phyloP scores from a whole-genome alignment of 2,113 vertebrate species.

The Otolemur garnettii region DNA sequence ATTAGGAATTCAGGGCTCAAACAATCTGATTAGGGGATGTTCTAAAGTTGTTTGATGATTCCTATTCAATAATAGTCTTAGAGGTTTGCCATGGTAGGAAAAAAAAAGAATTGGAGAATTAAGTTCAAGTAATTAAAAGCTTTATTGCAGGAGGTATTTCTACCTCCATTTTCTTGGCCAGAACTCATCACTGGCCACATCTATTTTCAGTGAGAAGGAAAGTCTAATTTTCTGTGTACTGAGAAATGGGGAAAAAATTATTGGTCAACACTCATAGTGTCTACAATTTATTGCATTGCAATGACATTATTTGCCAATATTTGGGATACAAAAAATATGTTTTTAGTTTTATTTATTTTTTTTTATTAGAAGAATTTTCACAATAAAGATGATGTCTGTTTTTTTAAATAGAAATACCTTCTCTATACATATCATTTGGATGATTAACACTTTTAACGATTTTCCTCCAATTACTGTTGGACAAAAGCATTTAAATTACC shows the following conservation, averaged over 20 bases:
- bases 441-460: constrained; percentile 51
- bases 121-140: neutral
- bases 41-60: neutral
- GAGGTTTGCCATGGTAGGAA: neutral
- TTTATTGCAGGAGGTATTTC: neutral
- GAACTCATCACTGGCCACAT: neutral
- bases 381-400: neutral
- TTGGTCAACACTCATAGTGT: neutral
- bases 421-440: neutral
- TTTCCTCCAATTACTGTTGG: constrained; percentile 16
- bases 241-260: neutral
- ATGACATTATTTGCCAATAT: neutral
- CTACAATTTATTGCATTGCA: neutral
- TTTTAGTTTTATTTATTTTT: constrained; percentile 18
- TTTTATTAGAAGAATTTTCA: neutral
- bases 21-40: neutral
- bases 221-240: neutral
- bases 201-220: neutral
- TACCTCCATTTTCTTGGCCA: neutral
- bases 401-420: constrained; percentile 23
- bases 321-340: constrained; percentile 23
- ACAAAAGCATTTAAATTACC: constrained; percentile 37
- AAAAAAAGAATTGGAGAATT: neutral
- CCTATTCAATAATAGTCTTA: neutral
- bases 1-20: neutral